Base-by-base conservation (phyloP, 2,797 vertebrate genomes). In the Petrocephalus sullivani region DNA sequence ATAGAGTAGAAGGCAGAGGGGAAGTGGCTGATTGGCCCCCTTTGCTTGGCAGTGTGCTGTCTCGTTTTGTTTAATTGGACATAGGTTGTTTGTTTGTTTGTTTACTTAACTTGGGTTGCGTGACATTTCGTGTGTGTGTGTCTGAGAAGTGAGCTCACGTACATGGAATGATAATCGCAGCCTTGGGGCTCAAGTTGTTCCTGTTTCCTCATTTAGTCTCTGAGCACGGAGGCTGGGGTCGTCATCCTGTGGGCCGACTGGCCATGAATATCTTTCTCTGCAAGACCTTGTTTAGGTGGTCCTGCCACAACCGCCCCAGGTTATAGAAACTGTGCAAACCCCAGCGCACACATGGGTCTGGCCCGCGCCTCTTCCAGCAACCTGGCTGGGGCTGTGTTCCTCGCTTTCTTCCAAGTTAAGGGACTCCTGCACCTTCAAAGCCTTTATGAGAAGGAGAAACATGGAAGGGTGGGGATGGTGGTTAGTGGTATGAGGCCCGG, bases 111-210 rank as follows among this genome's bases (percentile, higher is more conserved):
- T 92, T 92, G 71, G 92, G 92, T 95, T 81, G 95, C 95, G 94
- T 96, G 95, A 95, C 95, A 93, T 95, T 94, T 95, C 94, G 94
- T 94, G 92, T 90, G 92, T 94, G 93, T 94, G 92, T 93, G 94
- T 94, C 92, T 3, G 92, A 92, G 90, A 91, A 90, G 93, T 95
- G 95, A 96, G 94, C 16, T 21, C 46, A 96, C 91, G 90, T 92
- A 91, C 90, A 91, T 94, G 95, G 95, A 95, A 96, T 96, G 95
- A 94, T 95, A 96, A 96, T 96, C 92, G 94, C 93, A 93, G 94
- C 92, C 94, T 92, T 94, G 90, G 92, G 91, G 94, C 92, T 93
- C 92, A 91, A 54, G 10, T 54, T 16, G 82, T 23, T 78, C 28
- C 71, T 46, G 41, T 46, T 78, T 46, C 92, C 89, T 89, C 90